Base-by-base conservation (phyloP, 2,888 invertebrate species). In the Sphaerophoria taeniata region DNA sequence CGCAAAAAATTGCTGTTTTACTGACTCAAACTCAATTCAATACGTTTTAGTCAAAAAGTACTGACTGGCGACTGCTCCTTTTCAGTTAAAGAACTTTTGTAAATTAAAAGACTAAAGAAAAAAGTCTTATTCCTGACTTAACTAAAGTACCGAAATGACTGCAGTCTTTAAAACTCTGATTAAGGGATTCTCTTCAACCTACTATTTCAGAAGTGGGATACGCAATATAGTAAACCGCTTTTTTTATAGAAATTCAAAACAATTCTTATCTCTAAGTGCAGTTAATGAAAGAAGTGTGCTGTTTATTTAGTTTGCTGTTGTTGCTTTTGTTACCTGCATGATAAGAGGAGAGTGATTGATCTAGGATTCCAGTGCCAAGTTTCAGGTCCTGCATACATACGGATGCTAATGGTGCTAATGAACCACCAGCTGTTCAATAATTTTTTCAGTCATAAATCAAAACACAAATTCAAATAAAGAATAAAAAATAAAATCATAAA, bases 371-470 rank as follows among this genome's bases (percentile, higher is more conserved):
- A 89, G 94, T 92, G 91, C 94, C 94, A 89, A 95, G 93, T 93
- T 95, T 95, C 93, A 95, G 94, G 92, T 95, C 95, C 93, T 95
- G 95, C 94, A 95, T 95, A 92, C 94, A 95, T 92, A 95, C 94
- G 88, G 95, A 95, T 88, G 95, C 95, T 91, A 95, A 92, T 88
- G 95, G 95, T 89, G 95, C 95, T 92, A 95, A 92, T 88, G 95
- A 94, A 92, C 94, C 94, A 92, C 94, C 92, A 92, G 94, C 94
- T 93, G 39, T 81, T 69, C 16, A 39, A 24, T 16, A 49, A 7
- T 58, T 58, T 58, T 58, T 58, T 39, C 39, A 6, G 24, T 24
- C 24, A 24, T 24, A 24, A 24, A 24, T 43, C 0, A 7, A 39
- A n/a, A 34, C 14, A 34, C 3, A 33, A 53, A 4, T 34, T 56